Evolutionary conservation across 2,888 invertebrate species (phyloP).

Genomic region (Leptopterna dolabrata): DNA sequence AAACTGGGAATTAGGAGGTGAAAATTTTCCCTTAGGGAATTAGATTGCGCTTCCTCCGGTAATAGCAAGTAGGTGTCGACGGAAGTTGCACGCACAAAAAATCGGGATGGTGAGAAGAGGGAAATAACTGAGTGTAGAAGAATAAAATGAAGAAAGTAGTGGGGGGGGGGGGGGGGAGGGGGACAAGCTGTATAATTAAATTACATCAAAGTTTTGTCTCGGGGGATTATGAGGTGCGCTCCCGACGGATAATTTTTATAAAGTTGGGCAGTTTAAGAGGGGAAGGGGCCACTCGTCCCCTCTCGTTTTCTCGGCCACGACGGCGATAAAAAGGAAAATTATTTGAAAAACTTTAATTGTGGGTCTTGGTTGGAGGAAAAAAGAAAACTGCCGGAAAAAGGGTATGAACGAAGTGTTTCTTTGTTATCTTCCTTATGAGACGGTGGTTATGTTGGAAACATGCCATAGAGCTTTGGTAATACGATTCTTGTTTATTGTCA

Average conservation of each 20-base stretch:
- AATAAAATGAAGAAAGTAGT: too few relatives aligned
- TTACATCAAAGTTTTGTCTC: conserved; percentile 53
- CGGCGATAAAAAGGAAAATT: conserved; percentile 37
- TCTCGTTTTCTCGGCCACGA: neutral
- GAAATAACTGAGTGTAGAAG: conserved; percentile 33
- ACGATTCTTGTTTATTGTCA: too few relatives aligned
- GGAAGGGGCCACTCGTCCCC: neutral
- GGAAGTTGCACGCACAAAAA: neutral
- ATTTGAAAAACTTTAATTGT: conserved; percentile 48
- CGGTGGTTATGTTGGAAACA: neutral
- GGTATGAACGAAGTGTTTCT: neutral
- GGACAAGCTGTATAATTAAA: conserved; percentile 54
- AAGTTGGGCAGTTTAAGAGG: conserved; percentile 41
- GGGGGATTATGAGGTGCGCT: conserved; percentile 53
- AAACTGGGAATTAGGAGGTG: conserved; percentile 27
- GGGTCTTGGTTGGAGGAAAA: neutral
- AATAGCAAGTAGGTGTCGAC: conserved; percentile 29
- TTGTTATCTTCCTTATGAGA: neutral
- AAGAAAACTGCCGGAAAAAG: neutral
- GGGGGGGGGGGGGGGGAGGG: neutral
- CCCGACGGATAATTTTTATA: conserved; percentile 37
- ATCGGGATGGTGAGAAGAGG: neutral
- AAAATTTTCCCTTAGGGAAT: conserved; percentile 41
- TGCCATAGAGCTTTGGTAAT: neutral
- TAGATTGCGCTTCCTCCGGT: conserved; percentile 35